These are phyloP conservation scores for Sterrhoptilus dennistouni DNA, from an alignment of 2,113 vertebrate species.

Conservation along the genomic window DNA sequence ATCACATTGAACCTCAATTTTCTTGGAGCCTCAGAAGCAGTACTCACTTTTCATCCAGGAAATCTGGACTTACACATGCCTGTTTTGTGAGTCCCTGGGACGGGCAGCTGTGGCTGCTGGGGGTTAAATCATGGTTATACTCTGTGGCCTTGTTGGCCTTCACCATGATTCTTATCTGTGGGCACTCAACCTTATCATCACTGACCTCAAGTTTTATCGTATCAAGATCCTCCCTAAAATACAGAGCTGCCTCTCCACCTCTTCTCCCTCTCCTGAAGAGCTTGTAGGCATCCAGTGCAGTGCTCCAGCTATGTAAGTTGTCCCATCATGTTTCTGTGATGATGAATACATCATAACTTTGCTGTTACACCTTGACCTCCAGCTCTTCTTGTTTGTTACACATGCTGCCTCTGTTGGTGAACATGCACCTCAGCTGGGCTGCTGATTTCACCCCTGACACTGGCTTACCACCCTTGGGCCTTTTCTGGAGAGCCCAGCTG, in stretches of 20 bases:
- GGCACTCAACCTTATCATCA: neutral
- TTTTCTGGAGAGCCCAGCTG: neutral
- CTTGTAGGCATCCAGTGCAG: neutral
- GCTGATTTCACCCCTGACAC: neutral
- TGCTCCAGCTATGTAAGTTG: neutral
- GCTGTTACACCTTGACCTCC: neutral
- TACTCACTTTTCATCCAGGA: neutral
- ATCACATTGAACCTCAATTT: rapidly evolving
- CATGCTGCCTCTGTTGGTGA: rapidly evolving
- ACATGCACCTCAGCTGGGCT: neutral
- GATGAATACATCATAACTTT: neutral
- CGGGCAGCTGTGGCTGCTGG: neutral
- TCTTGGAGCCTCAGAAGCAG: neutral
- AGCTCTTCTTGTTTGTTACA: neutral
- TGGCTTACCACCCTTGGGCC: neutral
- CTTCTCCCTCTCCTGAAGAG: neutral
- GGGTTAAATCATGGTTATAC: neutral
- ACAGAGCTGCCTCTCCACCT: neutral
- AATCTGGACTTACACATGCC: neutral
- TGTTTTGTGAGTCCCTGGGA: neutral
- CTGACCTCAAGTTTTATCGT: neutral
- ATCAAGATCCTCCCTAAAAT: neutral
- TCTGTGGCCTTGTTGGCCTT: no score
- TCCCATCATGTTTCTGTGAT: rapidly evolving
- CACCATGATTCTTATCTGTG: no score